Evolutionary conservation across 2,797 vertebrate species (phyloP).

Genomic region (Myoxocephalus aenaeus): DNA sequence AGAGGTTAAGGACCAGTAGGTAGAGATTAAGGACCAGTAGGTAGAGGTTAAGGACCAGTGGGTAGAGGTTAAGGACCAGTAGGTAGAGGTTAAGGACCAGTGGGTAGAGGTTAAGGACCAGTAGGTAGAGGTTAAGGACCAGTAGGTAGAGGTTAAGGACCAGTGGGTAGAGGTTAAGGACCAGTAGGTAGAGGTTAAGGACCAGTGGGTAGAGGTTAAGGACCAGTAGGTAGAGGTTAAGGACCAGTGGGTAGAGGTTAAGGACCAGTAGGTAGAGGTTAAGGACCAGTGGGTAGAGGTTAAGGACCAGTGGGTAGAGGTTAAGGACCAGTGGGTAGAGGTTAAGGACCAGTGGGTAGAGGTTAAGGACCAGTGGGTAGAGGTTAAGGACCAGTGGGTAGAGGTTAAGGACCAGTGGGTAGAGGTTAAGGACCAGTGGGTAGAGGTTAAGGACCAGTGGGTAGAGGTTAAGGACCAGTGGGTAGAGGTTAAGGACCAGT

Average conservation of each 20-base stretch:
- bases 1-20: not conserved
- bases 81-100: too few relatives aligned
- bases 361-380: not conserved
- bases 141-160: not conserved
- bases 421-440: not conserved
- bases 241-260: not conserved
- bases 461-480: not conserved
- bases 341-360: not conserved
- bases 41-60: not conserved
- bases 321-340: too few relatives aligned
- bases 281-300: not conserved
- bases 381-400: not conserved
- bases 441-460: not conserved
- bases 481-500: not conserved
- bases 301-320: not conserved
- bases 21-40: not conserved
- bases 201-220: not conserved
- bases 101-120: too few relatives aligned
- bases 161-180: not conserved
- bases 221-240: not conserved
- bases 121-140: too few relatives aligned
- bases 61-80: not conserved
- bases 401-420: not conserved
- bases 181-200: conserved; percentile 67
- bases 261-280: not conserved